Evolutionary conservation across 1,140 invertebrate genomes (phyloP).

Genomic region (Cotesia glomerata): DNA sequence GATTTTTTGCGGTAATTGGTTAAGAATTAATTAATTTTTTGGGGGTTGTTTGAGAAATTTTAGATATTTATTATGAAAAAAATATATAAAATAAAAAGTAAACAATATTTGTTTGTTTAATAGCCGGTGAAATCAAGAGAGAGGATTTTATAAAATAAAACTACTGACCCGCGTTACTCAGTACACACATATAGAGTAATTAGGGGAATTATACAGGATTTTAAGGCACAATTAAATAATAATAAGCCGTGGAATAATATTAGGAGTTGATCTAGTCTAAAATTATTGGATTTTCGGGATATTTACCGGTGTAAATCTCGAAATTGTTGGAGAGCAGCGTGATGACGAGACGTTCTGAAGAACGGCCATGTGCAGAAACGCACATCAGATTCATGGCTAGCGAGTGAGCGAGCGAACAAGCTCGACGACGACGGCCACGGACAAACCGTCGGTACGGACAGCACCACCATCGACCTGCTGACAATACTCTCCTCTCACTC

Average conservation of each 20-base stretch:
- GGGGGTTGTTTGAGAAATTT: too few relatives aligned
- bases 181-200: too few relatives aligned
- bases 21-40: too few relatives aligned
- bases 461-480: slow-evolving; percentile 46
- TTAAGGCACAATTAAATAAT: neutral
- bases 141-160: too few relatives aligned
- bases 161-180: too few relatives aligned
- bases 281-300: neutral
- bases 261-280: neutral
- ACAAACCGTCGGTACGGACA: slow-evolving; percentile 54
- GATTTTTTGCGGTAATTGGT: too few relatives aligned
- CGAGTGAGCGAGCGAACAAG: too few relatives aligned
- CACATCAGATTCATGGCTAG: slow-evolving; percentile 56
- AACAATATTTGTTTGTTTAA: neutral
- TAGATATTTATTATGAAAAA: too few relatives aligned
- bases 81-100: slow-evolving; percentile 2
- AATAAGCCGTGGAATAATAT: neutral
- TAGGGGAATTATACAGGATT: neutral
- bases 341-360: slow-evolving; percentile 44
- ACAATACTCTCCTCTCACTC: slow-evolving; percentile 23
- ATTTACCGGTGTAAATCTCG: slow-evolving; percentile 55
- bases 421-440: slow-evolving; percentile 51
- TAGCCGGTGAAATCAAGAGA: neutral
- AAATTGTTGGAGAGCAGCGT: slow-evolving; percentile 46
- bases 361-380: slow-evolving; percentile 62